Evolutionary conservation across 2,888 invertebrate genomes (phyloP).

Genomic region (Caprella mutica): DNA sequence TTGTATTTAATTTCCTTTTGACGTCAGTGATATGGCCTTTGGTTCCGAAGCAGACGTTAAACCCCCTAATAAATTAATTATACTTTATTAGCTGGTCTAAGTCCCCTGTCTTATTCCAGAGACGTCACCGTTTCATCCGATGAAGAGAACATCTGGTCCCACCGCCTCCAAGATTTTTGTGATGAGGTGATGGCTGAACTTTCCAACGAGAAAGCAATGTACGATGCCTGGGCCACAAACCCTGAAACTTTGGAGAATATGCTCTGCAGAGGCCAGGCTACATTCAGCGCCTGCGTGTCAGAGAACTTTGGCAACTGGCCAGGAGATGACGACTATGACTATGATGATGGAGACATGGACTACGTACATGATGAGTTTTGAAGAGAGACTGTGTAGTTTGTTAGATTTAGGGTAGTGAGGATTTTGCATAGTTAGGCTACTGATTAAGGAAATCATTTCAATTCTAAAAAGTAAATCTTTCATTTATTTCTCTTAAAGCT

Average conservation of each 20-base stretch:
- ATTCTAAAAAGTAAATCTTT: no score
- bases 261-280: conserved; percentile 1
- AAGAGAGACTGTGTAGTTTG: no score
- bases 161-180: conserved; percentile 8
- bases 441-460: no score
- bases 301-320: conserved; percentile 6
- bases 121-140: background rate
- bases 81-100: no score
- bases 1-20: no score
- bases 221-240: background rate
- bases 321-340: conserved; percentile 9
- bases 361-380: conserved; percentile 9
- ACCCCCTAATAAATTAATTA: no score
- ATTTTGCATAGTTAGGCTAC: no score
- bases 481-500: no score
- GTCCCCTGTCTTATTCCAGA: background rate
- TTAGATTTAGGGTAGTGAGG: no score
- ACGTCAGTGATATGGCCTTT: no score
- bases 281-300: conserved; percentile 5
- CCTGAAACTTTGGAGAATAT: background rate
- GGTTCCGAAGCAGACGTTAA: no score
- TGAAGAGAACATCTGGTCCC: conserved; percentile 3
- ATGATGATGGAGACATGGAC: conserved; percentile 1
- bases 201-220: background rate
- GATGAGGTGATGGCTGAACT: conserved; percentile 6